Conservation (phyloP, 2,888 invertebrate genomes). For the Caenorhabditis drosophilae region DNA sequence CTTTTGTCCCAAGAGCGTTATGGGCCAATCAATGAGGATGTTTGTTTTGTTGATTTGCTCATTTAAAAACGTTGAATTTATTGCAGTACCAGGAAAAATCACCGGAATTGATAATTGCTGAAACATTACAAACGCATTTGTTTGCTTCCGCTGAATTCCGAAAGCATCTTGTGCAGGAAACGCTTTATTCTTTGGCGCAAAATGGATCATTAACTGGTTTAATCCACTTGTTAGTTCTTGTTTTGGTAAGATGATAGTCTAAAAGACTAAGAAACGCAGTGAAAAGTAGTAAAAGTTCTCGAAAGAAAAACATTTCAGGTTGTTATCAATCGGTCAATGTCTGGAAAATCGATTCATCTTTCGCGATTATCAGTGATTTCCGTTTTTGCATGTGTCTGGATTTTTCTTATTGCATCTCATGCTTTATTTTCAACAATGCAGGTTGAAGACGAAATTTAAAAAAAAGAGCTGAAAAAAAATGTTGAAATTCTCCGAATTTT, state of each 20-base stretch:
- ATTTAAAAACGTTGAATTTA: neutral
- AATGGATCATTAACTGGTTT: conserved; percentile 64
- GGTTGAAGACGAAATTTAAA: conserved; percentile 41
- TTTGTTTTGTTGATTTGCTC: conserved; percentile 11
- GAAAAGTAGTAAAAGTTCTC: too few relatives aligned
- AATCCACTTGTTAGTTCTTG: conserved; percentile 65
- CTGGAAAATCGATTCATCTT: conserved; percentile 63
- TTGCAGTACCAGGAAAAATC: conserved; percentile 49
- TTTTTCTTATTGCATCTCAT: conserved; percentile 63
- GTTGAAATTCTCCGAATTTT: neutral
- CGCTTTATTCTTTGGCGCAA: conserved; percentile 65
- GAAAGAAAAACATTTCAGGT: conserved; percentile 32
- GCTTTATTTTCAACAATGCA: conserved; percentile 65
- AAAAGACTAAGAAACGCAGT: neutral
- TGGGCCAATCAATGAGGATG: conserved; percentile 55
- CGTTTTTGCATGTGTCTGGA: conserved; percentile 64
- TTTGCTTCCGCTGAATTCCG: conserved; percentile 61
- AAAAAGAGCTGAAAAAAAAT: neutral
- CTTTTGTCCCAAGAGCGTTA: conserved; percentile 51
- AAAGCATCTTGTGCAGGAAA: conserved; percentile 66
- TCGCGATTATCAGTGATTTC: conserved; percentile 58
- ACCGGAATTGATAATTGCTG: conserved; percentile 58
- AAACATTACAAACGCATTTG: conserved; percentile 65
- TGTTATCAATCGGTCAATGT: conserved; percentile 66
- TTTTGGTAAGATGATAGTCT: conserved; percentile 44